Evolutionary conservation across 2,113 vertebrate species (phyloP).

Genomic region (Rattus rattus): DNA sequence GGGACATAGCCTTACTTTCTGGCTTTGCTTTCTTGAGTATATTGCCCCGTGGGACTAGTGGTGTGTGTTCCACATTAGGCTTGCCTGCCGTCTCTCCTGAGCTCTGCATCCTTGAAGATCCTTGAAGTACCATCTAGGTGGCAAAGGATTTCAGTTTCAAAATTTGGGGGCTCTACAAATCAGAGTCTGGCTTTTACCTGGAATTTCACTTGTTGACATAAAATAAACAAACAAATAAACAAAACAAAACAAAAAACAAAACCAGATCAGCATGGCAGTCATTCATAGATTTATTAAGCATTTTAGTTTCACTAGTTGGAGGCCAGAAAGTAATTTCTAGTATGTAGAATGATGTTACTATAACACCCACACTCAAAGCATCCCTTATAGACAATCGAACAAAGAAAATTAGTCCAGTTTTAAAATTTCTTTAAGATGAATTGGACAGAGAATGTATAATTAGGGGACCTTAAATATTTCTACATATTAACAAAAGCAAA

Average conservation of each 20-base stretch:
- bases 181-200: neutral
- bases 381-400: neutral
- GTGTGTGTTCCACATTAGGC: neutral
- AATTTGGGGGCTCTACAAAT: neutral
- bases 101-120: neutral
- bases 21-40: neutral
- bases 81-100: neutral
- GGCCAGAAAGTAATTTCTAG: neutral
- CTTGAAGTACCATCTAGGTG: neutral
- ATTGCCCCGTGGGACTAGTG: neutral
- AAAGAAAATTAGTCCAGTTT: conserved; percentile 2
- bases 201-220: neutral
- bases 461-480: neutral
- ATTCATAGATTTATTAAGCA: neutral
- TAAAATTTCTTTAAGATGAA: conserved; percentile 11
- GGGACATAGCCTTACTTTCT: neutral
- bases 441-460: neutral
- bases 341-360: neutral
- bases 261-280: neutral
- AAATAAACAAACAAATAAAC: neutral
- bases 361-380: neutral
- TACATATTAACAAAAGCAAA: conserved; percentile 42
- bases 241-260: neutral
- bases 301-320: neutral
- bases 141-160: neutral